A percentile compares a stretch with the other conserved stretches of the same genome.
These are phyloP conservation scores for Atlantisia rogersi DNA, from an alignment of 2,113 vertebrate species.

Conservation along the genomic window DNA sequence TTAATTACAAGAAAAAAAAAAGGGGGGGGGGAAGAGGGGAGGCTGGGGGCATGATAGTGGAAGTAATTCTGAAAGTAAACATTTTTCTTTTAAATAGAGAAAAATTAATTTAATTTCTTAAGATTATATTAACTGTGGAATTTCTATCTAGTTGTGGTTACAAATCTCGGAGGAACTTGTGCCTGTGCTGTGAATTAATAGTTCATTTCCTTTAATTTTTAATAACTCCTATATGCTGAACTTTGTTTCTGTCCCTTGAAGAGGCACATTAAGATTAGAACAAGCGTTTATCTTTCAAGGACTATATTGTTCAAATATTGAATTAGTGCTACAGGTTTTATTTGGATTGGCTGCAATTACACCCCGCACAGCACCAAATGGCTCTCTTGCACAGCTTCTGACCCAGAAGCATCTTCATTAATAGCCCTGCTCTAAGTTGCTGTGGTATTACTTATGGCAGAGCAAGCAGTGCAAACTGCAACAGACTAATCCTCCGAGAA, in stretches of 20 bases:
- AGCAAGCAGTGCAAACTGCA: neutral
- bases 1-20: neutral
- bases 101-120: neutral
- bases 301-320: neutral
- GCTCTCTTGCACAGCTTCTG: conserved; percentile 20
- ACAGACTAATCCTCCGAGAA: neutral
- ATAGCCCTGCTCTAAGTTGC: neutral
- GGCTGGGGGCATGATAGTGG: neutral
- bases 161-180: neutral
- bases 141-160: neutral
- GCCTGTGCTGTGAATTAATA: neutral
- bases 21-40: no score
- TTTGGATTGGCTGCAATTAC: neutral
- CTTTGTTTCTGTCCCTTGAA: neutral
- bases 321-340: neutral
- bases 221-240: neutral
- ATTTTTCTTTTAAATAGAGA: neutral
- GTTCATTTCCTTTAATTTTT: conserved; percentile 26
- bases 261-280: neutral
- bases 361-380: neutral
- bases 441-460: conserved; percentile 32
- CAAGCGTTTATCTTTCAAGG: neutral
- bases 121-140: neutral
- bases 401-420: conserved; percentile 17
- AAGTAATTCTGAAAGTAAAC: neutral